Evolutionary conservation across 2,113 vertebrate species (phyloP).

Genomic region (Lampris incognitus): DNA sequence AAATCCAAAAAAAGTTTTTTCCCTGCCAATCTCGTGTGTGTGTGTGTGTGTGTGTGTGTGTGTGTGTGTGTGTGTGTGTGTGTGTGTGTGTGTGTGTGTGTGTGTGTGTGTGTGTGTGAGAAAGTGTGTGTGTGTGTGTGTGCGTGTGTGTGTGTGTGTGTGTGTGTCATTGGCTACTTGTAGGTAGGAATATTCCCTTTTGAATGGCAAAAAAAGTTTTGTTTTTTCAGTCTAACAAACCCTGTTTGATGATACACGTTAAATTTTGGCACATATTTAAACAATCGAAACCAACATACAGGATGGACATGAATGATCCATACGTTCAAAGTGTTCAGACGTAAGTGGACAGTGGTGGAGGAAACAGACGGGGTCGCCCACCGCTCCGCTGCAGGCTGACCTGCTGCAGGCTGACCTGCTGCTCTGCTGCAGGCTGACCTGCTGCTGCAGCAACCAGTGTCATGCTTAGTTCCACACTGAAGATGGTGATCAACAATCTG

Average conservation of each 20-base stretch:
- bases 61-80: slow-evolving; percentile 22
- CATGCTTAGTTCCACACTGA: slow-evolving; percentile 27
- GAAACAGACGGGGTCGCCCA: slow-evolving; percentile 48
- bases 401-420: background rate
- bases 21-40: slow-evolving; percentile 33
- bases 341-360: slow-evolving; percentile 56
- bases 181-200: slow-evolving; percentile 55
- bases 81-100: slow-evolving; percentile 29
- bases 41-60: slow-evolving; percentile 28
- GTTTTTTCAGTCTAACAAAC: slow-evolving; percentile 34
- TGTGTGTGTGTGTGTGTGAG: background rate
- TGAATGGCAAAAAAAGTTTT: slow-evolving; percentile 42
- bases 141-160: slow-evolving; percentile 42
- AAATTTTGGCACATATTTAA: slow-evolving; percentile 81
- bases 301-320: slow-evolving; percentile 61
- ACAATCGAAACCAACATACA: slow-evolving; percentile 70
- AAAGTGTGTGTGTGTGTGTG: background rate
- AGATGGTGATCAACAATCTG: slow-evolving; percentile 75
- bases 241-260: slow-evolving; percentile 25
- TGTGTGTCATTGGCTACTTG: slow-evolving; percentile 56
- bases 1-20: slow-evolving; percentile 12
- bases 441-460: slow-evolving; percentile 7
- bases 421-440: background rate
- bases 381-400: slow-evolving; percentile 19
- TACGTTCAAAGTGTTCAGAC: slow-evolving; percentile 48